Evolutionary conservation across 2,888 invertebrate species (phyloP), one percentile per base, ranked within the genome.

Genomic region (Cephus sareptanus): DNA sequence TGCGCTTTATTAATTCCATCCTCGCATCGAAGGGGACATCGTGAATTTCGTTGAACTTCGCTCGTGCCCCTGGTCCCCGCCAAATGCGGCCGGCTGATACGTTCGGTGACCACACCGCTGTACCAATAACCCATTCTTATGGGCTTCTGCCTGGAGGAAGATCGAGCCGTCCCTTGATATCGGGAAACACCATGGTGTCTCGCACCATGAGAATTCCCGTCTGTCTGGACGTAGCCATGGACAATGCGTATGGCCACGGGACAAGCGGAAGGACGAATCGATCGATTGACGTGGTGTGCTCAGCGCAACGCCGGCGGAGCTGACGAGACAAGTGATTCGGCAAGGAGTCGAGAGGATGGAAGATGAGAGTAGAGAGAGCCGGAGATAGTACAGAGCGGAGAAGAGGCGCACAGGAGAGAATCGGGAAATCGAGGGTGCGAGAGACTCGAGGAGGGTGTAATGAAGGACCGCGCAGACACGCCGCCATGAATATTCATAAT

Each of bases 401-500:
- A 70, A 13, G 73, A 75, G 77, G 82, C 75, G 82, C 75, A 56
- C 9, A 71, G 84, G 82, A 80, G 85, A 84, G 82, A 82, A 80
- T 80, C 79, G 80, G 73, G 82, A 84, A 83, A 84, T 78, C 81
- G 85, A 83, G 83, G 81, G 76, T 77, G 79, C 76, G 75, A 78
- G 77, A 78, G 81, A 74, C 79, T 74, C 68, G 84, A 81, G 84
- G 86, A 88, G 88, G 87, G 88, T 91, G 90, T 91, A 91, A 91
- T 91, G 91, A 91, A 91, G 91, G 90, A 89, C 91, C 90, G 90
- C 87, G 89, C 90, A 90, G 91, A 90, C 90, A 90, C 90, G 87
- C 89, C 87, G 90, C 88, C 91, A 91, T 91, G 91, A 91, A 91
- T 91, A 91, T 91, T 91, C 91, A 91, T 91, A 91, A 91, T 90